Evolutionary conservation across 2,888 invertebrate genomes (phyloP).

Genomic region (Melikaiella ostensackeni): DNA sequence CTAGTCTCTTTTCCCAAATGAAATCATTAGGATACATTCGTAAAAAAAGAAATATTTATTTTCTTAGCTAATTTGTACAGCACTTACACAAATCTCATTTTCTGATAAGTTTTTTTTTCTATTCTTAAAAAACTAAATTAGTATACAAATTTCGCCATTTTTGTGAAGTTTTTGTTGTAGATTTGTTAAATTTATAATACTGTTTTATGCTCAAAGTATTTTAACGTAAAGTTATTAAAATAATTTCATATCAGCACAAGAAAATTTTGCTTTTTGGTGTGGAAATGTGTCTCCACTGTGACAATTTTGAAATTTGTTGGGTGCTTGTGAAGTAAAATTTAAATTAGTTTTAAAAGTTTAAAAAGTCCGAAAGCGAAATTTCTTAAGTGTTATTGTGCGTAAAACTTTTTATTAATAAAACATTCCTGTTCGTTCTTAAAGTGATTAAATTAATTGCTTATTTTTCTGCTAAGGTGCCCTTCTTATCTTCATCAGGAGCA

Average conservation of each 20-base stretch:
- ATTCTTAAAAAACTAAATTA: background rate
- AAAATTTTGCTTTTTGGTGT: background rate
- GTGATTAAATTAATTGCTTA: background rate
- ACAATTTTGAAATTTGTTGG: background rate
- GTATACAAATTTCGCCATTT: background rate
- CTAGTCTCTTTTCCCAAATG: slow-evolving; percentile 50
- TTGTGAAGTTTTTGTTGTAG: background rate
- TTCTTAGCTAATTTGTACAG: slow-evolving; percentile 10
- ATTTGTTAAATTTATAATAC: slow-evolving; percentile 2
- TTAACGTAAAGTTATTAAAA: background rate
- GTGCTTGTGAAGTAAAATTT: background rate
- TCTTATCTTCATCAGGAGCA: slow-evolving; percentile 86
- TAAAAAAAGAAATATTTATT: slow-evolving; percentile 36
- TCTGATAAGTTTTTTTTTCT: background rate
- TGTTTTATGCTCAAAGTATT: background rate
- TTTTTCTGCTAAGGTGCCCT: slow-evolving; percentile 38
- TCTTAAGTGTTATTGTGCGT: background rate
- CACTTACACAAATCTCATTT: background rate
- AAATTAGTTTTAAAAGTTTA: background rate
- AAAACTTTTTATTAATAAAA: background rate
- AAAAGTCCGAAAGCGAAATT: background rate
- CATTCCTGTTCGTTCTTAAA: background rate
- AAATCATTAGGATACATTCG: slow-evolving; percentile 3
- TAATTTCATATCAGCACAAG: background rate
- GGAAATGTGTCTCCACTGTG: background rate